Evolutionary conservation across 2,113 vertebrate species (phyloP).

Genomic region (Alligator sinensis): DNA sequence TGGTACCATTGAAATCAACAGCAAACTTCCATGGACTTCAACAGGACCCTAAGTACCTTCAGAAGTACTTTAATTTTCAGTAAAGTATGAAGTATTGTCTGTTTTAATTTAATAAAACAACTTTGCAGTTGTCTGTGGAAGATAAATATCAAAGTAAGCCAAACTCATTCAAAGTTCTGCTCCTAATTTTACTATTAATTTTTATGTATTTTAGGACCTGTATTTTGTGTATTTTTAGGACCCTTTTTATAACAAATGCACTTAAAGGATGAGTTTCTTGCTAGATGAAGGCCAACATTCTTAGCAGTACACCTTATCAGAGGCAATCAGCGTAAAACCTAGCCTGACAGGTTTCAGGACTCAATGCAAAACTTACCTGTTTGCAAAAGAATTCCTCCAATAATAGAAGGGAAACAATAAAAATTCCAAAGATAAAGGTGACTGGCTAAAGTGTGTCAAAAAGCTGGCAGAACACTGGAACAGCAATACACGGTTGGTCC

Average conservation of each 20-base stretch:
- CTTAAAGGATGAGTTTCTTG: conserved; percentile 47
- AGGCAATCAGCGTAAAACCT: conserved; percentile 62
- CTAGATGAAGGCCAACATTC: conserved; percentile 55
- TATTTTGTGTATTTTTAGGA: not conserved
- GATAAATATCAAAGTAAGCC: not conserved
- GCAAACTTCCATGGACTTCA: not conserved
- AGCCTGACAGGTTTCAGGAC: conserved; percentile 65
- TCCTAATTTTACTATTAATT: not conserved
- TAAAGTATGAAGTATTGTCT: not conserved
- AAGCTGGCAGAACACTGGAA: conserved; percentile 48
- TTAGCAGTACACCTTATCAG: conserved; percentile 68
- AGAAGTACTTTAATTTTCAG: not conserved
- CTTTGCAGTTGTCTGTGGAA: not conserved
- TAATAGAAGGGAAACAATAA: conserved; percentile 52
- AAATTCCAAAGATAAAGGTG: conserved; percentile 55
- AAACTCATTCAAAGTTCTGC: not conserved
- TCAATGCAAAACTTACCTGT: conserved; percentile 41
- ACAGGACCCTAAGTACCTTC: not conserved
- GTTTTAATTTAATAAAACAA: not conserved
- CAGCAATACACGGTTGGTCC: not conserved
- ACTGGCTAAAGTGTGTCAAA: conserved; percentile 46
- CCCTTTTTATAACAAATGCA: conserved; percentile 33
- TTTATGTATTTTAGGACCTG: conserved; percentile 25
- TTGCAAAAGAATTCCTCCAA: conserved; percentile 69
- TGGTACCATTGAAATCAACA: not conserved